phyloP scores from a whole-genome alignment of 2,113 vertebrate species.

The Sardina pilchardus region DNA sequence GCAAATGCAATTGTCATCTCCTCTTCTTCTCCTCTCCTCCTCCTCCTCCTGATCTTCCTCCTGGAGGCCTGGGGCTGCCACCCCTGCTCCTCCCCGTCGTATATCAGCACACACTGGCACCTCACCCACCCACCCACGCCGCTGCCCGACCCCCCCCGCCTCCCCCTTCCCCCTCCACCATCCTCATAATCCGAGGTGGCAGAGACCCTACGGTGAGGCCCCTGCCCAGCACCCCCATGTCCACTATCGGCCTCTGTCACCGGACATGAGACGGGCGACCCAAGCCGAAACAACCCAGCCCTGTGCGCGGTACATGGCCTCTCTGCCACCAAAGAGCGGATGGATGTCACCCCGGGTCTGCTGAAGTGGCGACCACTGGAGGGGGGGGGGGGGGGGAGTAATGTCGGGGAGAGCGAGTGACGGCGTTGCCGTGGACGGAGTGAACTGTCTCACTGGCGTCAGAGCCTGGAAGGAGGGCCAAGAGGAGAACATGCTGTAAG shows the following conservation, averaged over 20 bases:
- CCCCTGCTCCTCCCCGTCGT: not conserved
- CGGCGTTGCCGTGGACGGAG: not conserved
- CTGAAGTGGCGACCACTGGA: not conserved
- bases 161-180: not conserved
- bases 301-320: not conserved
- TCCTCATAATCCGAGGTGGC: not conserved
- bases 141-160: not conserved
- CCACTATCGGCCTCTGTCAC: not conserved
- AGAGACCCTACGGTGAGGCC: not conserved
- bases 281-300: not conserved
- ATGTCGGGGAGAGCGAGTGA: not conserved
- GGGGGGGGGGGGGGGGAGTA: too few relatives aligned
- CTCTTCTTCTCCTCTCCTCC: not conserved
- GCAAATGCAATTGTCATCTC: not conserved
- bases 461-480: not conserved
- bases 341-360: not conserved
- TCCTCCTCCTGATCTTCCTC: not conserved
- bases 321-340: not conserved
- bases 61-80: not conserved
- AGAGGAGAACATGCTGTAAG: not conserved
- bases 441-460: not conserved
- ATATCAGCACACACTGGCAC: not conserved
- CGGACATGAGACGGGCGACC: not conserved
- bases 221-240: not conserved
- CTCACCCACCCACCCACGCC: not conserved